Conservation (phyloP, 2,113 vertebrate genomes). For the Nyctibius bracteatus region DNA sequence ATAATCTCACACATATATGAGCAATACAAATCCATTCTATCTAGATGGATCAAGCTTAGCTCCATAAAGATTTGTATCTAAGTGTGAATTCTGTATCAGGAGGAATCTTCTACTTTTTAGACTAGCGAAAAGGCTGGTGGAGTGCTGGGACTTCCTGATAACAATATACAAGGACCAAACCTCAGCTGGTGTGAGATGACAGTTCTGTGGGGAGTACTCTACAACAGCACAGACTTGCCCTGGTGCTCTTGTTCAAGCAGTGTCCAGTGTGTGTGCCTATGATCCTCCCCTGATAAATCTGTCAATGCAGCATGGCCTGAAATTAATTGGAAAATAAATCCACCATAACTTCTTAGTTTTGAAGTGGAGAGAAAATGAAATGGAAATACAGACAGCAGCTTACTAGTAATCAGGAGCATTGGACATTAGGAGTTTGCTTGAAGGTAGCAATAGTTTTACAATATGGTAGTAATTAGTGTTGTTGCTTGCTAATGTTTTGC, state of each 20-base stretch:
- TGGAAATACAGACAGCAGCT: neutral
- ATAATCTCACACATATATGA: neutral
- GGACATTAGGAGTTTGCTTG: neutral
- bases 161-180: neutral
- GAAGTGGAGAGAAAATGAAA: neutral
- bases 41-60: neutral
- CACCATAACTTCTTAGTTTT: neutral
- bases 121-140: neutral
- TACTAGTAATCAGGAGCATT: neutral
- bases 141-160: neutral
- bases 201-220: neutral
- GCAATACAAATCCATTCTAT: neutral
- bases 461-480: neutral
- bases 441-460: neutral
- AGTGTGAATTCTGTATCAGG: neutral
- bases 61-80: neutral
- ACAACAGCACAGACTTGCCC: neutral
- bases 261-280: neutral
- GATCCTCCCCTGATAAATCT: neutral
- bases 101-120: neutral
- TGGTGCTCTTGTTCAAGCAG: neutral
- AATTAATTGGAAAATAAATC: neutral
- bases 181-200: neutral
- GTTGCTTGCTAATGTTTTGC: neutral
- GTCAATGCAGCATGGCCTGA: neutral